These are phyloP conservation scores for Oeneis ivallda DNA, from an alignment of 2,888 invertebrate genomes.

Conservation along the genomic window DNA sequence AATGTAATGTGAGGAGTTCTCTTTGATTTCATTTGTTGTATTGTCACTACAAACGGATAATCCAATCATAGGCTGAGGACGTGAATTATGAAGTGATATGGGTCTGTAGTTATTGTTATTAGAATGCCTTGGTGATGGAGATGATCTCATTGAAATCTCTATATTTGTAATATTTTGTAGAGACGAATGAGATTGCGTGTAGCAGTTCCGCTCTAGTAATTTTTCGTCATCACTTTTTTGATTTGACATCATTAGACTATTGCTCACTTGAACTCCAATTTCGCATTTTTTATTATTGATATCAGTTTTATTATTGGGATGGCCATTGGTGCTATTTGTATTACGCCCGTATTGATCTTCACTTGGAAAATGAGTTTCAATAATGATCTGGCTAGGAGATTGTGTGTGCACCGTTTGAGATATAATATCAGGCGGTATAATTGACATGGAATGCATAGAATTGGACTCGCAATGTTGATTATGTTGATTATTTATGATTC, in stretches of 20 bases:
- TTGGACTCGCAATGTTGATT: slow-evolving; percentile 60
- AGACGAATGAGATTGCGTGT: slow-evolving; percentile 64
- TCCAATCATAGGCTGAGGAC: slow-evolving; percentile 55
- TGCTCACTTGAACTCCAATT: slow-evolving; percentile 63
- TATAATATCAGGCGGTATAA: slow-evolving; percentile 74
- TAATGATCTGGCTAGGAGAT: slow-evolving; percentile 67
- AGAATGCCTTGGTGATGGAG: slow-evolving; percentile 56
- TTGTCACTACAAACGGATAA: slow-evolving; percentile 58
- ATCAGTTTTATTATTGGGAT: slow-evolving; percentile 50
- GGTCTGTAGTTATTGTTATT: slow-evolving; percentile 69
- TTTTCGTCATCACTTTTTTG: slow-evolving; percentile 80
- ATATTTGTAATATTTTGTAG: slow-evolving; percentile 78
- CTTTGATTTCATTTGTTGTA: slow-evolving; percentile 67
- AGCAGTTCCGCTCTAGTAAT: slow-evolving; percentile 67
- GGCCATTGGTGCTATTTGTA: slow-evolving; percentile 47
- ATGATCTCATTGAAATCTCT: slow-evolving; percentile 71
- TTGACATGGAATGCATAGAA: slow-evolving; percentile 48
- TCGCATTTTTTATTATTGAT: slow-evolving; percentile 59
- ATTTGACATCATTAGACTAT: slow-evolving; percentile 57
- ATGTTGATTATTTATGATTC: slow-evolving; percentile 67
- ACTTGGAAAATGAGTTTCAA: slow-evolving; percentile 75
- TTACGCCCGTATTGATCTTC: slow-evolving; percentile 56
- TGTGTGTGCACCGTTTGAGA: slow-evolving; percentile 74
- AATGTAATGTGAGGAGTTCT: slow-evolving; percentile 70
- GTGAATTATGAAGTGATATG: slow-evolving; percentile 70